Evolutionary conservation across 2,888 invertebrate genomes (phyloP), one percentile per base, ranked within the genome.

Genomic region (Drosophila greeni): DNA sequence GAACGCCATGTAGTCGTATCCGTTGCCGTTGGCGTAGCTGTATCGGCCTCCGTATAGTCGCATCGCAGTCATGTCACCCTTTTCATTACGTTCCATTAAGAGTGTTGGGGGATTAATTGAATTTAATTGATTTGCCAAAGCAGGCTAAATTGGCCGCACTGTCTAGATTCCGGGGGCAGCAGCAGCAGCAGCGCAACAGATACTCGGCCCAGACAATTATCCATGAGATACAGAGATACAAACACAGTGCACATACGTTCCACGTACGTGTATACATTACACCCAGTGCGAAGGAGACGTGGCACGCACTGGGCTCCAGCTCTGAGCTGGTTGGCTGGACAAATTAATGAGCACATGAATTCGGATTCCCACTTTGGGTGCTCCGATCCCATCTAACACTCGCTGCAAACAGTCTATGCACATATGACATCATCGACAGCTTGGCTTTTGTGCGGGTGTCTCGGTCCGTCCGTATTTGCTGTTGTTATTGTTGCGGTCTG

Each of bases 71-170:
- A 76, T 84, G 86, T 87, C 88, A 87, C 88, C 87, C 87, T 87
- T 78, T 86, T 86, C 86, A 86, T 87, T 88, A 85, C 76, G 84
- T 84, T 87, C 88, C 87, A 88, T 87, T 88, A 88, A 86, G 72
- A 85, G 85, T 88, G 88, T 87, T 88, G 87, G 86, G 87, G 87
- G 84, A 88, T 88, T 88, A 88, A 88, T 88, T 88, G 88, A 86
- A 88, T 89, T 88, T 88, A 88, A 88, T 88, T 88, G 88, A 89
- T 88, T 88, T 88, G 88, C 88, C 87, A 88, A 88, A 89, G 86
- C 88, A 88, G 87, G 85, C 86, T 85, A 87, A 88, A 88, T 88
- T 88, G 88, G 87, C 88, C 88, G 84, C 85, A 84, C 80, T 86
- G 86, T 87, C 84, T 86, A 85, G 86, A 88, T 87, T 87, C 80